Evolutionary conservation across 2,113 vertebrate genomes (phyloP), one percentile per base, ranked within the genome.

Genomic region (Pongo abelii): DNA sequence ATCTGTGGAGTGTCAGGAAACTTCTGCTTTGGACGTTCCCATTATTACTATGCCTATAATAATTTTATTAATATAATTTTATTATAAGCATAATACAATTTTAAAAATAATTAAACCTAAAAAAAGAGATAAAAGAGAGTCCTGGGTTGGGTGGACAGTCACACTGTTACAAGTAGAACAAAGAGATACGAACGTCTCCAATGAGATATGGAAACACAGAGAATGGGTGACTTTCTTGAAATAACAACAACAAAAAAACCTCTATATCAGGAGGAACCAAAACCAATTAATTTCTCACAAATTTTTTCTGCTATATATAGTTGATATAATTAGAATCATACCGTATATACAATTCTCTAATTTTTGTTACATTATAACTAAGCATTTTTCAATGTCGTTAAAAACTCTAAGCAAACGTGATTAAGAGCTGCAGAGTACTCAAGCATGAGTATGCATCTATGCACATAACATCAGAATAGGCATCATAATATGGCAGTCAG

Each of bases 221-320:
- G 27, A 86, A 40, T 50, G 59, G 18, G 30, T 17, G 23, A 89
- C 4, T 8, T 81, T 87, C 70, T 50, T 83, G 50, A 91, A 93
- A 79, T 8, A 52, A 3, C 52, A 52, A 84, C 57, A 12, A 61
- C 27, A 64, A 40, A 46, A 91, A 81, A 18, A 46, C 22, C 12
- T 27, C 35, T 57, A 23, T 52, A 48, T 8, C 23, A 78, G 25
- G 30, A 57, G 5, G 17, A 93, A 67, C 20, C n/a, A 64, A 92
- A 93, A 57, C 38, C 77, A 85, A 94, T 91, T 55, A 93, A 67
- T 13, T 77, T 92, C 27, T 79, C 72, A 70, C 2, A n/a, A 70
- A 74, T 20, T 59, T 64, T 59, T 90, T 78, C 8, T 84, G 32
- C 9, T 4, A 43, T 61, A 40, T 40, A 5, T 67, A 35, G 43